Base-by-base conservation (phyloP, 64 coral and sea anemone genomes). In the Hydrozoanthus tunicans region DNA sequence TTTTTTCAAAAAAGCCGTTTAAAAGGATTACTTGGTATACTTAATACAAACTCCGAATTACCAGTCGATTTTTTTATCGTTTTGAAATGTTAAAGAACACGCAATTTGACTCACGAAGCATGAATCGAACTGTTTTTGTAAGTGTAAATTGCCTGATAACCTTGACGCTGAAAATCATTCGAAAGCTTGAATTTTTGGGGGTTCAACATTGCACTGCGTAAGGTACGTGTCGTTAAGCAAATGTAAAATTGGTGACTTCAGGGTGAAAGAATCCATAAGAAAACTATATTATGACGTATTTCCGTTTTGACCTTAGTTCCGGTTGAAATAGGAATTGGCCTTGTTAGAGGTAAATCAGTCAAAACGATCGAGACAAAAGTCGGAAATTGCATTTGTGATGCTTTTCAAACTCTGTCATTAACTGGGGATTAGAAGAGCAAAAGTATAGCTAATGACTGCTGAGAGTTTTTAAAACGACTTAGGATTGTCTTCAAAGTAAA, bases 371-470 rank as follows among this genome's bases (percentile, higher is more conserved):
- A 88, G 6, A 88, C 84, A 88, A 88, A 88, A 75, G 84, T 88
- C 84, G 84, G 84, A 88, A 88, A 88, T 88, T 88, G 69, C 84
- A 74, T 88, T 88, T 73, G 84, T 88, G 69, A 73, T 74, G 84
- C 84, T 88, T 59, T 88, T 88, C 84, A 88, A 88, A 88, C 84
- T 74, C 84, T 73, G n/a, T 74, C 84, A 88, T 88, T 74, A 88
- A 88, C 84, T 55, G 12, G 68, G 81, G 84, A 88, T 88, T 88
- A 74, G 25, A 59, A 14, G 6, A 74, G 53, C 10, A 57, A 32
- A 55, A 88, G 12, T 51, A 74, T 59, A 15, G 56, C 56, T 75
- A 23, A 75, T 73, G 61, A 72, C 58, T 7, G 60, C 53, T 54
- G 32, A 60, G 25, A 60, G 24, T 24, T 88, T 75, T 3, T 17